Conservation (phyloP, 2,113 vertebrate genomes). For the Eleginops maclovinus region DNA sequence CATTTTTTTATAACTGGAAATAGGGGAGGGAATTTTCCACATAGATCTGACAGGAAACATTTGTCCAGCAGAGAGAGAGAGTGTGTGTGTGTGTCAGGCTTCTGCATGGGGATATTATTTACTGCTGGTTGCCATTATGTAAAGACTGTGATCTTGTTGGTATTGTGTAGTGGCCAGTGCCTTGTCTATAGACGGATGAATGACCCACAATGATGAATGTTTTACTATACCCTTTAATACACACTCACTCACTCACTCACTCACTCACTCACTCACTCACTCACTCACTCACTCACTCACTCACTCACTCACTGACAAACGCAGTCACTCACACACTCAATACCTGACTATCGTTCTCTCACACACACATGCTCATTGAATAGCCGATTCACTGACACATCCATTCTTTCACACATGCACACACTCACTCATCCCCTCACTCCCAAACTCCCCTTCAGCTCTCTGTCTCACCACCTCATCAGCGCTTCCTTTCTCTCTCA, state of each 20-base stretch:
- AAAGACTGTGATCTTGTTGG: slow-evolving; percentile 37
- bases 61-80: no score
- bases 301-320: slow-evolving; percentile 19
- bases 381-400: slow-evolving; percentile 34
- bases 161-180: slow-evolving; percentile 15
- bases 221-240: neutral
- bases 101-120: slow-evolving; percentile 28
- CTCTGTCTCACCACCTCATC: neutral
- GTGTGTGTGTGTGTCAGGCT: slow-evolving; percentile 17
- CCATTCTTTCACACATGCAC: neutral
- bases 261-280: slow-evolving; percentile 4
- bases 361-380: slow-evolving; percentile 15
- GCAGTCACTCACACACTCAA: slow-evolving; percentile 12
- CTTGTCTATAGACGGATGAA: slow-evolving; percentile 5
- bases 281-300: neutral
- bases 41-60: slow-evolving; percentile 51
- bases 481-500: slow-evolving; percentile 14
- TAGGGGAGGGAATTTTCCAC: slow-evolving; percentile 59
- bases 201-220: slow-evolving; percentile 24
- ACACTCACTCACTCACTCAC: slow-evolving; percentile 11
- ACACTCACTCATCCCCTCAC: slow-evolving; percentile 6
- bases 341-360: neutral
- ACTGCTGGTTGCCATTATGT: slow-evolving; percentile 38
- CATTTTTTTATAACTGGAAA: slow-evolving; percentile 25
- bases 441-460: slow-evolving; percentile 22